Conservation (phyloP, 2,888 invertebrate species). For the Nymphalis polychloros region DNA sequence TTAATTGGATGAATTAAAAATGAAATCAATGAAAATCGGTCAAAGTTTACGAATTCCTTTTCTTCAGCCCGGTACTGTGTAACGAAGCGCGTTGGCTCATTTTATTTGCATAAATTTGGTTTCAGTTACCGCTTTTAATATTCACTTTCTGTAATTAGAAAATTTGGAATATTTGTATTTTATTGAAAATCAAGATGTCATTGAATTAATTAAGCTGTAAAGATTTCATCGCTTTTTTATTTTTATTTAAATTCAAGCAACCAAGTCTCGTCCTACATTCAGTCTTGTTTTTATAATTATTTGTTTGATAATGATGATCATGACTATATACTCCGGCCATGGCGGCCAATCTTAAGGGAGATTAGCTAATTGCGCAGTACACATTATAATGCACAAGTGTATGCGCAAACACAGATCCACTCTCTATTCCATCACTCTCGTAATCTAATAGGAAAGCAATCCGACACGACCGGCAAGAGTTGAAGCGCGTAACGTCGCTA, state of each 20-base stretch:
- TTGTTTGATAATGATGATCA: too few species aligned
- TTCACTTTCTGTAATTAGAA: constrained; percentile 59
- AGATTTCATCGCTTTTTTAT: neutral
- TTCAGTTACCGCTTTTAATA: constrained; percentile 58
- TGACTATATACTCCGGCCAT: too few species aligned
- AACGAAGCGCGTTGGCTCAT: constrained; percentile 74
- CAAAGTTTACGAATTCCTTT: constrained; percentile 61
- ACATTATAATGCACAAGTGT: too few species aligned
- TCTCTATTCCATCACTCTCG: too few species aligned
- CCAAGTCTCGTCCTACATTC: too few species aligned
- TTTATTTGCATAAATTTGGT: constrained; percentile 77
- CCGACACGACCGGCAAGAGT: too few species aligned
- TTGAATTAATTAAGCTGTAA: constrained; percentile 1
- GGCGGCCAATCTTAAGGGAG: too few species aligned
- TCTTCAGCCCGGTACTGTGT: constrained; percentile 65
- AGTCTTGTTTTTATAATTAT: too few species aligned
- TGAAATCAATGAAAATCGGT: constrained; percentile 59
- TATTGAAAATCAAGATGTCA: constrained; percentile 26
- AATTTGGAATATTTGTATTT: constrained; percentile 44
- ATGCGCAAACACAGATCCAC: too few species aligned
- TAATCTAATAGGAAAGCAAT: too few species aligned
- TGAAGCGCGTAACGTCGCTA: too few species aligned
- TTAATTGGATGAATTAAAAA: constrained; percentile 55
- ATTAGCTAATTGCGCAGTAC: too few species aligned
- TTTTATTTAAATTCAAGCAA: neutral